Percentiles rank a stretch among this genome's conserved stretches.
These are phyloP conservation scores for Malaclemys terrapin DNA, from an alignment of 2,113 vertebrate genomes.

Conservation along the genomic window DNA sequence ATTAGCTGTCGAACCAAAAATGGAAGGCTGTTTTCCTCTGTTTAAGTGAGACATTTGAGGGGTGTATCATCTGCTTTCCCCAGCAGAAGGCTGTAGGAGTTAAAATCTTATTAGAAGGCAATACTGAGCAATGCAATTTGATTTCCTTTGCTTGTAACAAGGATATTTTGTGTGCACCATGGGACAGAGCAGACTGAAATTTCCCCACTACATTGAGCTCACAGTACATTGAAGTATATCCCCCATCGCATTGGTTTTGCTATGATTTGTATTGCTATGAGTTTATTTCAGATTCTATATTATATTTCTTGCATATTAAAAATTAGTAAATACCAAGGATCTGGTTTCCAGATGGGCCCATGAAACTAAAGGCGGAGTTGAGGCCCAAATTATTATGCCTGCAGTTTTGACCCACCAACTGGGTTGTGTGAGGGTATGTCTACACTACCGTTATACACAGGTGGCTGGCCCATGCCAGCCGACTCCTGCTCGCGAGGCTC, in stretches of 20 bases:
- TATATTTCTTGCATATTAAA: neutral
- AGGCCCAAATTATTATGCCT: neutral
- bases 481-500: neutral
- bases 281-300: neutral
- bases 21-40: neutral
- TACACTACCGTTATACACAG: neutral
- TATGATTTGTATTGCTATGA: neutral
- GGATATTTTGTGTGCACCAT: fast-evolving
- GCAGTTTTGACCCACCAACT: neutral
- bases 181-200: fast-evolving
- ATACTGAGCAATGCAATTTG: neutral
- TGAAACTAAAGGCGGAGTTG: neutral
- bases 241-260: fast-evolving
- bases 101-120: neutral
- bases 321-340: neutral
- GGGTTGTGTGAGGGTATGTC: neutral
- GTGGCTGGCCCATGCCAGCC: neutral
- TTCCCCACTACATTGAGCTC: fast-evolving
- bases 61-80: neutral
- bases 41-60: neutral
- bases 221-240: neutral
- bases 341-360: neutral
- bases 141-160: neutral
- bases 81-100: fast-evolving
- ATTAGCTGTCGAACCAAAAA: neutral